Conservation (phyloP, 2,113 vertebrate species). For the Prolemur simus region DNA sequence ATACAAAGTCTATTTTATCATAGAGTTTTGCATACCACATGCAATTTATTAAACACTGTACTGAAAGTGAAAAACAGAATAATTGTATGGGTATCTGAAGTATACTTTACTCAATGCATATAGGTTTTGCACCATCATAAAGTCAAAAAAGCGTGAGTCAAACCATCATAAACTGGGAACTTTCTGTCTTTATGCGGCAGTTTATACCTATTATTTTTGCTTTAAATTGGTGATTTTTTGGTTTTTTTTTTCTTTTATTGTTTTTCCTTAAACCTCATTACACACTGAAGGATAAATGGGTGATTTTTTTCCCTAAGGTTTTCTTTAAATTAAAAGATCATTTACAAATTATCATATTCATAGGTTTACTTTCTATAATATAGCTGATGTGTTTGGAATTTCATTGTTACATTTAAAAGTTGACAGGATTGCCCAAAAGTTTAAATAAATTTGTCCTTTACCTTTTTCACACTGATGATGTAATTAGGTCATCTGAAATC, state of each 20-base stretch:
- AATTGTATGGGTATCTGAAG: not conserved
- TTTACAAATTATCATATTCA: constrained; percentile 90
- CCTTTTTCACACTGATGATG: constrained; percentile 81
- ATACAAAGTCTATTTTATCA: not conserved
- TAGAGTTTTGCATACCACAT: not conserved
- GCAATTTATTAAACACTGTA: not conserved
- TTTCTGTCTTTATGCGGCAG: not conserved
- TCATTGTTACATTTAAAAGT: constrained; percentile 82
- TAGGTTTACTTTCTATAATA: constrained; percentile 86
- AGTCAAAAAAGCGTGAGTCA: not conserved
- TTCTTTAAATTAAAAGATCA: constrained; percentile 91
- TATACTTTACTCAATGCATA: not conserved
- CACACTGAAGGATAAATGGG: too few species aligned
- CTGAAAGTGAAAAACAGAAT: not conserved
- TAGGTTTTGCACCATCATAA: not conserved
- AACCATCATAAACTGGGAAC: not conserved
- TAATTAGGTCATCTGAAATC: constrained; percentile 74
- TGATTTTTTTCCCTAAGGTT: constrained; percentile 80
- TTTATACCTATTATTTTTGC: not conserved
- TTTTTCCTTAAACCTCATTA: too few species aligned
- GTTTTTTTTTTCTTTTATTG: not conserved
- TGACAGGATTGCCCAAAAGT: constrained; percentile 78
- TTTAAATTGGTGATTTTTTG: not conserved
- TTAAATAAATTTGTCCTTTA: constrained; percentile 80
- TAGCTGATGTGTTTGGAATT: constrained; percentile 85